These are phyloP conservation scores for Rhinolophus sinicus DNA, from an alignment of 2,113 vertebrate species.

Conservation along the genomic window DNA sequence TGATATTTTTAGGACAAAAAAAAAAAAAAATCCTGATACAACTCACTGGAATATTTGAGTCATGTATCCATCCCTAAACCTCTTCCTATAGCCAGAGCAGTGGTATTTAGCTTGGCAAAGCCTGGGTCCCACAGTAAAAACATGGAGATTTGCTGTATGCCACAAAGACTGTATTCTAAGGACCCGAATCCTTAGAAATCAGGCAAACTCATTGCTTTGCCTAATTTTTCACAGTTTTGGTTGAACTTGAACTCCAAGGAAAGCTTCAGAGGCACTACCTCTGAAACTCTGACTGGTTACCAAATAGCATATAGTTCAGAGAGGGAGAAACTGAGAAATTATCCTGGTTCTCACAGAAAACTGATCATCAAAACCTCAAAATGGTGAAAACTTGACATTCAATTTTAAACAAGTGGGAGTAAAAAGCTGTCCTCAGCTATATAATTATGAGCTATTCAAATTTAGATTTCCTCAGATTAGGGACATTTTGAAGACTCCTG, in stretches of 20 bases:
- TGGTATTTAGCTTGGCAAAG: neutral
- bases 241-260: neutral
- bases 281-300: neutral
- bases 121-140: neutral
- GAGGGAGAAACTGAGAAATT: neutral
- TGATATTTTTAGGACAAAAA: neutral
- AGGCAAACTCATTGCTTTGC: neutral
- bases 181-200: neutral
- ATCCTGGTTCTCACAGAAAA: neutral
- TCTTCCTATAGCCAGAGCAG: neutral
- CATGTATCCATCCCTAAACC: neutral
- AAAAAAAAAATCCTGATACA: conserved; percentile 17
- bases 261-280: neutral
- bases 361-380: neutral
- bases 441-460: neutral
- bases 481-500: neutral
- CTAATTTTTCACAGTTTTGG: neutral
- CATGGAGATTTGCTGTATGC: neutral
- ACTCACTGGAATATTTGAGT: neutral
- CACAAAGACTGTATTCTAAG: neutral
- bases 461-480: neutral
- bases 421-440: neutral
- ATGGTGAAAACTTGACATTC: neutral
- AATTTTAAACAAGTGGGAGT: neutral
- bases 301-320: neutral